Evolutionary conservation across 1,140 invertebrate genomes (phyloP).

Genomic region (Plodia interpunctella): DNA sequence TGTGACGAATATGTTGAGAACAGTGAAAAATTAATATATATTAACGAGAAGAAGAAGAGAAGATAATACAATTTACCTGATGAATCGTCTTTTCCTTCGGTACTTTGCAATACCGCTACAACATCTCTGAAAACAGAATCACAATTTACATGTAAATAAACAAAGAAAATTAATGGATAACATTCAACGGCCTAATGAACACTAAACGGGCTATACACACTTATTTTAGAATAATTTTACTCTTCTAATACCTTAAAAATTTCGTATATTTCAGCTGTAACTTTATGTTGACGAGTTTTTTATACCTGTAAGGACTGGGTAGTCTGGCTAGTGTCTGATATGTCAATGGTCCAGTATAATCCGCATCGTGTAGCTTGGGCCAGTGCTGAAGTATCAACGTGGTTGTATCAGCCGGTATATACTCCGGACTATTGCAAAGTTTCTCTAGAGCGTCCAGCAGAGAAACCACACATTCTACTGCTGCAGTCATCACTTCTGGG

Average conservation of each 20-base stretch:
- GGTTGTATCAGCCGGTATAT: conserved; percentile 74
- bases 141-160: conserved; percentile 14
- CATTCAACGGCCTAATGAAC: too few species aligned
- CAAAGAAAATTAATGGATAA: too few species aligned
- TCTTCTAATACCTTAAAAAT: too few species aligned
- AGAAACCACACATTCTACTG: conserved; percentile 90
- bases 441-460: conserved; percentile 90
- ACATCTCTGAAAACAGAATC: conserved; percentile 59
- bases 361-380: conserved; percentile 85
- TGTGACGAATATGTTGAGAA: too few species aligned
- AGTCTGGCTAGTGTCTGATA: conserved; percentile 89
- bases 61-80: conserved; percentile 52
- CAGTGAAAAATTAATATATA: too few species aligned
- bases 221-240: not conserved
- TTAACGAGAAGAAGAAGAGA: not conserved
- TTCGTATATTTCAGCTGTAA: too few species aligned
- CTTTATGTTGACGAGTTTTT: not conserved
- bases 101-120: conserved; percentile 71
- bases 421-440: conserved; percentile 84
- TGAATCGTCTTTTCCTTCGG: conserved; percentile 69
- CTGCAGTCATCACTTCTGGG: conserved; percentile 85
- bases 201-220: too few species aligned
- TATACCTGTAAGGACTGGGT: conserved; percentile 85
- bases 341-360: conserved; percentile 89
- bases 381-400: conserved; percentile 85